Base-by-base conservation (phyloP, 1,140 invertebrate species). In the Drosophila teissieri region DNA sequence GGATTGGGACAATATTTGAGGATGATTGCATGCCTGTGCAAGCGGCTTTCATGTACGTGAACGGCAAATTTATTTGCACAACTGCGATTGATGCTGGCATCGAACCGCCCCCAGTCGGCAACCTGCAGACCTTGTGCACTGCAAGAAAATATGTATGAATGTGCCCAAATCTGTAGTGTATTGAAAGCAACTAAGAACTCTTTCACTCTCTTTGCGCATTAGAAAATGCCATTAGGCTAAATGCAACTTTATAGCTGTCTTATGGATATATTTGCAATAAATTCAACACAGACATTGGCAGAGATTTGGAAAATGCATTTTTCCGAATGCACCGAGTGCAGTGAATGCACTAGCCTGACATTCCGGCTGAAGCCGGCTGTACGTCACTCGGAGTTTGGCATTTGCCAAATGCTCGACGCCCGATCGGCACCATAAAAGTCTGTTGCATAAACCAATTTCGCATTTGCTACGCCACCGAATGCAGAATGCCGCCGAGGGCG, bases 41-140 rank as follows among this genome's bases (percentile, higher is more conserved):
- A 85, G 82, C 80, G 80, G 75, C 80, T 83, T 84, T 83, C 80
- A 72, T 83, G 80, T 76, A 86, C 83, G 82, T 86, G 83, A 86
- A 88, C 82, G 69, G 79, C 84, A 88, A 86, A 86, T 86, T 86
- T 86, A 86, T 86, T 86, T 86, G 82, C 83, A 79, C 70, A 86
- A 84, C 40, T 84, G 80, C 80, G 80, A 84, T 84, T 78, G 80
- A 85, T 85, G 80, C 76, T 56, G 67, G 24, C 67, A 56, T 57
- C 17, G 52, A 51, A 15, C 1, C 37, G 40, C 40, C 15, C 15
- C 3, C 36, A 46, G 10, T 31, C 19, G 27, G 4, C 37, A 42
- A 11, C 31, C n/a, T 27, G 3, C 12, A 15, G 22, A 31, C 12
- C 14, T 11, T 4, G 15, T 15, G 12, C 31, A 15, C 14, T 22